A percentile compares a stretch with the other conserved stretches of the same genome.
Conservation (phyloP, 2,113 vertebrate species). For the Lepisosteus osseus region DNA sequence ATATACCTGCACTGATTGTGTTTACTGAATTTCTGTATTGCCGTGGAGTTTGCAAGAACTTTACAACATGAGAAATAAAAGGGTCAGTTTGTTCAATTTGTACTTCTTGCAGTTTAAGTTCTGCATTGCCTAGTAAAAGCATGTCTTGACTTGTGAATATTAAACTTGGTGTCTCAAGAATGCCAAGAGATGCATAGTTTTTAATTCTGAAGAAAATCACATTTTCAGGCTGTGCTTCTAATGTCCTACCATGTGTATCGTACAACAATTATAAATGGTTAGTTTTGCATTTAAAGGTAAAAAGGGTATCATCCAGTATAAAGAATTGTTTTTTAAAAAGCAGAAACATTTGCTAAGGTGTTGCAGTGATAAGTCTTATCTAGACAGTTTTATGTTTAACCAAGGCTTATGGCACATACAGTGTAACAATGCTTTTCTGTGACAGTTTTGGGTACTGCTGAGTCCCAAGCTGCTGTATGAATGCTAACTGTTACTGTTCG, state of each 20-base stretch:
- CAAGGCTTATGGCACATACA: too few relatives aligned
- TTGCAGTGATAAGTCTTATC: too few relatives aligned
- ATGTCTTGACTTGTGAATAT: background rate
- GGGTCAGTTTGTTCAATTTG: background rate
- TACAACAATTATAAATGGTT: background rate
- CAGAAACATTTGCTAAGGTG: too few relatives aligned
- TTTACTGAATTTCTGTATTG: constrained; percentile 4
- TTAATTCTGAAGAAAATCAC: background rate
- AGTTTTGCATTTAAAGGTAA: background rate
- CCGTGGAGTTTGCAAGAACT: background rate
- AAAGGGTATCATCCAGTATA: background rate
- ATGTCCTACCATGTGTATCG: background rate
- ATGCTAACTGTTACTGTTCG: background rate
- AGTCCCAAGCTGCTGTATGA: background rate
- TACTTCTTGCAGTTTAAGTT: background rate
- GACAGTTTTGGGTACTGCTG: background rate
- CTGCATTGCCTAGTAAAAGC: background rate
- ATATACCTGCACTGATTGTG: too few relatives aligned
- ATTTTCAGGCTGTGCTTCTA: background rate
- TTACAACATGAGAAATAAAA: background rate
- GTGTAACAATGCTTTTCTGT: too few relatives aligned
- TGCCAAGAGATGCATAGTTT: background rate
- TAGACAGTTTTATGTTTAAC: too few relatives aligned
- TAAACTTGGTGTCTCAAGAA: background rate
- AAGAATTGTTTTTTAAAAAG: too few relatives aligned